Evolutionary conservation across 2,888 invertebrate genomes (phyloP).

Genomic region (Incurvaria masculella): DNA sequence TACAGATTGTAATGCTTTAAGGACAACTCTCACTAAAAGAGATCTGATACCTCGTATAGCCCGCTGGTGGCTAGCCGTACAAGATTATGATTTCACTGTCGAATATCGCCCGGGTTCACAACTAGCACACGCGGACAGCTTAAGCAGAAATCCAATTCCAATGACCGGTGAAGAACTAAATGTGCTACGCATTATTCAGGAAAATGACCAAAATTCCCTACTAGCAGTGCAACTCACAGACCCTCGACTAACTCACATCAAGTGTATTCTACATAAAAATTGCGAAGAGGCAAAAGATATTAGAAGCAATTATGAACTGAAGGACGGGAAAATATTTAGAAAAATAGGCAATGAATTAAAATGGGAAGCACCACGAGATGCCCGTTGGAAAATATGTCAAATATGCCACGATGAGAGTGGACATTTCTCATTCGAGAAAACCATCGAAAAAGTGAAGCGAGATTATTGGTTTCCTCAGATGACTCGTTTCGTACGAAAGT

Average conservation of each 20-base stretch:
- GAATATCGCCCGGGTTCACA: constrained; percentile 19
- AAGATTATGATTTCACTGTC: constrained; percentile 22
- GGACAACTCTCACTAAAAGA: constrained; percentile 20
- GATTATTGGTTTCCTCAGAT: constrained; percentile 7
- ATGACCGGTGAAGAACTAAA: not conserved
- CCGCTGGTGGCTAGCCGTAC: constrained; percentile 22
- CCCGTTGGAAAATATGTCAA: constrained; percentile 2
- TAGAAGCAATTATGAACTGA: constrained; percentile 1
- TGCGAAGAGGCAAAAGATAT: constrained; percentile 2
- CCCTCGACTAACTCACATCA: constrained; percentile 2
- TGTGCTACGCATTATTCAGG: constrained; percentile 5
- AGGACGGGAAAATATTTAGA: constrained; percentile 2
- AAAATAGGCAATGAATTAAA: constrained; percentile 1
- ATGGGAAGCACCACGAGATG: constrained; percentile 6
- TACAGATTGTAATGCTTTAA: constrained; percentile 23
- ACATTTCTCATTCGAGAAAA: not conserved
- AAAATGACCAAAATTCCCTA: constrained; percentile 14
- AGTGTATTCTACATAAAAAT: not conserved
- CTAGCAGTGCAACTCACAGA: constrained; percentile 15
- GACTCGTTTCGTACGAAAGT: constrained; percentile 4
- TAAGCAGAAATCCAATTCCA: constrained; percentile 18
- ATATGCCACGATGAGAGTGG: not conserved
- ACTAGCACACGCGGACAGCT: constrained; percentile 22
- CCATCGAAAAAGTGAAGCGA: constrained; percentile 2
- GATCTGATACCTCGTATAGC: constrained; percentile 22